Conservation (phyloP, 30 jellyfish, hydroid and myxozoan genomes). For the Mastigias papua region DNA sequence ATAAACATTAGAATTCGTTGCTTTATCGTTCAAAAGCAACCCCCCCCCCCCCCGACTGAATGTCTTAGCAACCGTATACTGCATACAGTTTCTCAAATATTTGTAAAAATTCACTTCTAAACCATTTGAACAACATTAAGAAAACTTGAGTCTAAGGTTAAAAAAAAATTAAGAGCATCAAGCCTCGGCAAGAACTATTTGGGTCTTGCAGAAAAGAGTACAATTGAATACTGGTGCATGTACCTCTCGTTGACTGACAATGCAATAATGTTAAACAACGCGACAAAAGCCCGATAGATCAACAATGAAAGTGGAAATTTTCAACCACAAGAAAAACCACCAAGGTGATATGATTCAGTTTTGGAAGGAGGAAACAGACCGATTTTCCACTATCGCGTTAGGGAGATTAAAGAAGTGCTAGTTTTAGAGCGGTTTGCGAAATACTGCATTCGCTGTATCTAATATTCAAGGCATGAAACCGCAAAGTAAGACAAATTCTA, state of each 20-base stretch:
- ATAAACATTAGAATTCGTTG: no score
- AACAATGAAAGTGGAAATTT: background rate
- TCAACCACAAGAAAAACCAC: conserved; percentile 14
- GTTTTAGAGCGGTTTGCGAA: background rate
- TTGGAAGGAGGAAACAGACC: background rate
- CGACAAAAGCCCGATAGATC: conserved; percentile 2
- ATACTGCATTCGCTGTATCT: background rate
- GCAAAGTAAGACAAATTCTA: background rate
- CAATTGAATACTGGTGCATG: background rate
- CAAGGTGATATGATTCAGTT: background rate
- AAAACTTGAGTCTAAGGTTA: no score
- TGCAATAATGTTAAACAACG: background rate
- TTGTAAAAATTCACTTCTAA: no score
- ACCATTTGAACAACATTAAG: no score
- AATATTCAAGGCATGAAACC: background rate
- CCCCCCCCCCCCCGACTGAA: no score
- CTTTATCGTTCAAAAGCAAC: no score
- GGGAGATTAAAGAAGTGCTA: background rate
- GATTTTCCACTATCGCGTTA: conserved; percentile 1
- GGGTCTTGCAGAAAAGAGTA: no score
- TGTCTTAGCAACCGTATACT: no score
- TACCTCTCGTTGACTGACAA: background rate
- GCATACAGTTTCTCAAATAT: no score
- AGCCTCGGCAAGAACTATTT: no score
- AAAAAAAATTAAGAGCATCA: no score